A percentile compares a stretch with the other conserved stretches of the same genome.
These are phyloP conservation scores for Paragorgia papillata DNA, from an alignment of 92 coral and sea anemone genomes.

Conservation along the genomic window DNA sequence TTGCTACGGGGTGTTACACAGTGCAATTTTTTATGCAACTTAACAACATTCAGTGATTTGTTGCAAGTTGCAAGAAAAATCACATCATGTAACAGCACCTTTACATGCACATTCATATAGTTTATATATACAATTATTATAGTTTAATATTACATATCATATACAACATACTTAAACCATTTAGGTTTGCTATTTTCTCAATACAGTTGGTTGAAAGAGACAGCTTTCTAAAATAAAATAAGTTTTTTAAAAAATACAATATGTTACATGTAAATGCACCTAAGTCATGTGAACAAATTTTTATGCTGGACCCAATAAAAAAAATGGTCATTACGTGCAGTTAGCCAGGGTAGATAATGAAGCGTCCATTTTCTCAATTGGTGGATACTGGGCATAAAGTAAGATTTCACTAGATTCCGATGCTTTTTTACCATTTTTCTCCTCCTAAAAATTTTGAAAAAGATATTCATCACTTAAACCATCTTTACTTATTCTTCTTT, in stretches of 20 bases:
- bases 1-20: too few relatives aligned
- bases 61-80: too few relatives aligned
- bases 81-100: too few relatives aligned
- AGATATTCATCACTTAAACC: background rate
- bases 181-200: constrained; percentile 97
- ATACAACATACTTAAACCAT: constrained; percentile 84
- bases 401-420: constrained; percentile 78
- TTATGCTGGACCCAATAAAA: too few relatives aligned
- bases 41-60: too few relatives aligned
- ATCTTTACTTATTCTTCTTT: constrained; percentile 22
- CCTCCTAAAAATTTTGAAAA: constrained; percentile 60
- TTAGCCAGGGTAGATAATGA: constrained; percentile 82
- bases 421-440: constrained; percentile 81
- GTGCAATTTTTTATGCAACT: too few relatives aligned
- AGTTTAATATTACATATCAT: background rate
- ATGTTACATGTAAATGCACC: too few relatives aligned
- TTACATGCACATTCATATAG: too few relatives aligned
- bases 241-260: too few relatives aligned
- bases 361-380: constrained; percentile 99
- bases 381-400: constrained; percentile 94
- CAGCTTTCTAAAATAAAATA: constrained; percentile 68
- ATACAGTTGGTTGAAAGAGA: constrained; percentile 94
- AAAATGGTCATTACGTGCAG: constrained; percentile 98
- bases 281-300: too few relatives aligned
- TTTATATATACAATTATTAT: too few relatives aligned